phyloP scores from a whole-genome alignment of 2,888 invertebrate species.

The Xestia ashworthii region DNA sequence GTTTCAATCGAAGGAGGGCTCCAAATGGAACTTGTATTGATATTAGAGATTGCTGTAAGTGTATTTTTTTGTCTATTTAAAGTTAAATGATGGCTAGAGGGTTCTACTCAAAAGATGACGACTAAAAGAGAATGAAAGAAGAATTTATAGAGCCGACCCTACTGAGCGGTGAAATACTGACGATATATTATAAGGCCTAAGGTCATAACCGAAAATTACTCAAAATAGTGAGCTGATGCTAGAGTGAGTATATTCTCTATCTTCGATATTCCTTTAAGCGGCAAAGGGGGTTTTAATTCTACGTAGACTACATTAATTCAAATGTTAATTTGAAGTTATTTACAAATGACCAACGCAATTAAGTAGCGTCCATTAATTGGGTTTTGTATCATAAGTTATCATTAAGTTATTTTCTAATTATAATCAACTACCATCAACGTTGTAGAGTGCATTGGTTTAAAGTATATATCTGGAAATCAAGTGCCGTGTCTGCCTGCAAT shows the following conservation, averaged over 20 bases:
- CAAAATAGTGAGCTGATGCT: not conserved
- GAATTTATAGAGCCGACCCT: too few relatives aligned
- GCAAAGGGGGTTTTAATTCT: not conserved
- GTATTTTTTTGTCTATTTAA: not conserved
- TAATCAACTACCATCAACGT: not conserved
- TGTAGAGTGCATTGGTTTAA: not conserved
- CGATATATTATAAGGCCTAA: too few relatives aligned
- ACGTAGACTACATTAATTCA: not conserved
- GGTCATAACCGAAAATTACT: not conserved
- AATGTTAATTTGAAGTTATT: not conserved
- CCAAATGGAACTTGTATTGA: conserved; percentile 71
- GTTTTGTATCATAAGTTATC: not conserved
- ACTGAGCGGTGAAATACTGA: not conserved
- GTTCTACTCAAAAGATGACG: not conserved
- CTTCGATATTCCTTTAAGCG: not conserved
- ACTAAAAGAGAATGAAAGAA: not conserved
- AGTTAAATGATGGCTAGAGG: not conserved
- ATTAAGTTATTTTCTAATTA: not conserved
- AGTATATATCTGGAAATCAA: not conserved
- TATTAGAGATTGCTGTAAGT: conserved; percentile 74
- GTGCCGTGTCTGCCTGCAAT: not conserved
- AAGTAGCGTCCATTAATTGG: not conserved
- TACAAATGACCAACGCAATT: conserved; percentile 18
- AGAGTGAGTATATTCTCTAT: not conserved
- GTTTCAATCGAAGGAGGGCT: conserved; percentile 68